Percentiles rank a stretch among this genome's conserved stretches.
phyloP scores from a whole-genome alignment of 2,797 vertebrate genomes.

The Cephalopachus bancanus region DNA sequence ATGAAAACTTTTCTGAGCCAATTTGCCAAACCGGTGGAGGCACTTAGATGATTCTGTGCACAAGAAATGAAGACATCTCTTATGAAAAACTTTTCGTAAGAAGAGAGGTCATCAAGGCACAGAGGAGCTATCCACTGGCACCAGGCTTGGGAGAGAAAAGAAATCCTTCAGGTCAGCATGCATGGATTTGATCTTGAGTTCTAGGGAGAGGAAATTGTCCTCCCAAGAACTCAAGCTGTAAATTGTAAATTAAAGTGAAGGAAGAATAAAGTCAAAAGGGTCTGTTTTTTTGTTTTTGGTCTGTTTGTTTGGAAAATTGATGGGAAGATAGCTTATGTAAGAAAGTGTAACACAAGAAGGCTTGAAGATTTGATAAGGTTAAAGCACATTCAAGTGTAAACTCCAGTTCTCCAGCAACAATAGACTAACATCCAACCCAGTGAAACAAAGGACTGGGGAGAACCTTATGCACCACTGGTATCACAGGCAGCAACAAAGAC shows the following conservation, averaged over 20 bases:
- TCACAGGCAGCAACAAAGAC: background rate
- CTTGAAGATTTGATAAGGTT: background rate
- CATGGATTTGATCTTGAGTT: background rate
- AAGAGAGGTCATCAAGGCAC: background rate
- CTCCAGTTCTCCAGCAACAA: background rate
- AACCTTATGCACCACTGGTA: background rate
- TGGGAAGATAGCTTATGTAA: background rate
- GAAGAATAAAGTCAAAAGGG: conserved; percentile 1
- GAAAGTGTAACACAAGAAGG: background rate
- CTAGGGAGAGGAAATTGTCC: background rate
- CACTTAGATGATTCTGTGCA: background rate
- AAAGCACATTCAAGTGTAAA: conserved; percentile 14
- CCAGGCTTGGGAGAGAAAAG: background rate
- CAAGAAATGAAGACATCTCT: background rate
- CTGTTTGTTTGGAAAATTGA: background rate
- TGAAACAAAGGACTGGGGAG: background rate
- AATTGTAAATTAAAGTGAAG: background rate
- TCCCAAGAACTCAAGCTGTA: too few relatives aligned
- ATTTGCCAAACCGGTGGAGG: background rate
- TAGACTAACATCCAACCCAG: background rate
- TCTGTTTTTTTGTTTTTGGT: background rate
- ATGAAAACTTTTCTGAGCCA: background rate
- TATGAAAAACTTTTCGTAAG: background rate
- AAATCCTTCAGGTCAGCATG: background rate
- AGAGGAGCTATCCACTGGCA: background rate